Percentiles rank a stretch among this genome's conserved stretches.
These are phyloP conservation scores for Nebria salina DNA, from an alignment of 2,888 invertebrate genomes.

Conservation along the genomic window DNA sequence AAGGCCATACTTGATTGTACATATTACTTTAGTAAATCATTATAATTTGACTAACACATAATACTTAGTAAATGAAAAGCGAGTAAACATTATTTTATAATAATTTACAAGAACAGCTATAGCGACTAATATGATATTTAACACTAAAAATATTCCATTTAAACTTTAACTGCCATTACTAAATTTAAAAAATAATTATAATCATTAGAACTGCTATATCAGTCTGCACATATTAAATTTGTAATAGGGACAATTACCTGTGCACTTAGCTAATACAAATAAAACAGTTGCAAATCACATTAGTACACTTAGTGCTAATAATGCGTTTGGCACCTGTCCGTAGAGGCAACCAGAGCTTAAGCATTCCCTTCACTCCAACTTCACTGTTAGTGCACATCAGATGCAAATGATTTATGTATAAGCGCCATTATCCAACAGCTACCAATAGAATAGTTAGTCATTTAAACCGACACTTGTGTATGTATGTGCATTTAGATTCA, in stretches of 20 bases:
- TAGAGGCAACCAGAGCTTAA: slow-evolving; percentile 16
- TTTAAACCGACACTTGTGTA: neutral
- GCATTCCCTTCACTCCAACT: neutral
- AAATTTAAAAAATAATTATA: no score
- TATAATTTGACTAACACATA: no score
- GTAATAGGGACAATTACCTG: slow-evolving; percentile 34
- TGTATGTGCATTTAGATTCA: neutral
- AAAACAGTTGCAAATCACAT: slow-evolving; percentile 33
- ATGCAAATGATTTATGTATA: slow-evolving; percentile 40
- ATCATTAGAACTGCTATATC: no score
- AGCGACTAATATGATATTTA: no score
- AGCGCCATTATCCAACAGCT: slow-evolving; percentile 23
- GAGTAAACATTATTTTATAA: no score
- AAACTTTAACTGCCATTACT: no score
- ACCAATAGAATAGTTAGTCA: neutral
- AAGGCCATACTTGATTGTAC: no score
- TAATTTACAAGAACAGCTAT: no score
- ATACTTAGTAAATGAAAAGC: no score
- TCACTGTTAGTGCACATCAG: slow-evolving; percentile 12
- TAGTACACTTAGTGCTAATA: slow-evolving; percentile 42
- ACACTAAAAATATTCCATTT: no score
- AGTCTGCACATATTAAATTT: slow-evolving; percentile 8
- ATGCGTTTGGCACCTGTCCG: slow-evolving; percentile 40
- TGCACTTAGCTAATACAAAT: slow-evolving; percentile 7
- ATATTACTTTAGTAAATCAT: no score